phyloP scores from a whole-genome alignment of 2,797 vertebrate species.

The Sitta carolinensis region DNA sequence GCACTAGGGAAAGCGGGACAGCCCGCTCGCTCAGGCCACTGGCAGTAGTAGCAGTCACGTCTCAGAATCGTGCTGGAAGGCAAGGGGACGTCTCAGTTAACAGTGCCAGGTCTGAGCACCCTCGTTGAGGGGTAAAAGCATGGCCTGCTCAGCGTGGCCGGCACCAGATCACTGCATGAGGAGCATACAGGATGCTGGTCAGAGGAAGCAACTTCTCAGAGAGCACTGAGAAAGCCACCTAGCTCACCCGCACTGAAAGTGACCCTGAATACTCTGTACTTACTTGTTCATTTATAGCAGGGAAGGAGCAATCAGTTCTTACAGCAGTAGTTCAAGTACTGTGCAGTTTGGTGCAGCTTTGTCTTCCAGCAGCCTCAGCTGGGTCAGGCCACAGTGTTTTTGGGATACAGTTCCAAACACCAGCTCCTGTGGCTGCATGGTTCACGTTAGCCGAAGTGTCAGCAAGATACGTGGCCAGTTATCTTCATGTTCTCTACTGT shows the following conservation, averaged over 20 bases:
- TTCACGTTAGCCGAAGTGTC: not conserved
- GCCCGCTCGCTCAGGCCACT: not conserved
- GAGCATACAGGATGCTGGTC: not conserved
- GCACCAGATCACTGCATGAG: not conserved
- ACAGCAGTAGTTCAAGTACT: not conserved
- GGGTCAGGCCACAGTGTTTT: not conserved
- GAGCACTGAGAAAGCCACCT: not conserved
- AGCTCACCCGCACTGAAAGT: not conserved
- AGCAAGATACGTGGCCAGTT: not conserved
- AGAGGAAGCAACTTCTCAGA: not conserved
- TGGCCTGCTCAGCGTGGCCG: not conserved
- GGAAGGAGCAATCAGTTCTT: not conserved
- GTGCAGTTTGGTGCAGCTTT: not conserved
- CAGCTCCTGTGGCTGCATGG: not conserved
- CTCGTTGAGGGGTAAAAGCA: fast-evolving
- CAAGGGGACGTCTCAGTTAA: not conserved
- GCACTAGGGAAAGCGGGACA: not conserved
- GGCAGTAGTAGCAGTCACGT: not conserved
- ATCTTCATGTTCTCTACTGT: not conserved
- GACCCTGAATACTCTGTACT: not conserved
- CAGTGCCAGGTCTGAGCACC: fast-evolving
- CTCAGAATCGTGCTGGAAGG: not conserved
- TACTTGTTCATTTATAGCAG: not conserved
- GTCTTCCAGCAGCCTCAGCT: not conserved
- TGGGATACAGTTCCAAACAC: not conserved